Conservation (phyloP, 2,888 invertebrate genomes). For the Adelphocoris suturalis region DNA sequence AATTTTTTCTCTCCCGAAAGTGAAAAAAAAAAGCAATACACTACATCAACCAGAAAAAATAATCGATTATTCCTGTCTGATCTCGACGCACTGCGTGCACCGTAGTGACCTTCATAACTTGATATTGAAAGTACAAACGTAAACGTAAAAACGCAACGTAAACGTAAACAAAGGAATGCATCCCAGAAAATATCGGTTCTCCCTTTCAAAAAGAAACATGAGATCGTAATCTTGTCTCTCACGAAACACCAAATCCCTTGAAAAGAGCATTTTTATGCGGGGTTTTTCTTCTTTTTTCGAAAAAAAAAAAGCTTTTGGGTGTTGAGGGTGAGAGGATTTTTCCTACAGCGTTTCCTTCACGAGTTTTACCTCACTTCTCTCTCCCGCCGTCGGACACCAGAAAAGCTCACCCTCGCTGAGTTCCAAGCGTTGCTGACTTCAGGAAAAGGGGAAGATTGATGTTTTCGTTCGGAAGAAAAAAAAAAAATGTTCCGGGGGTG, state of each 20-base stretch:
- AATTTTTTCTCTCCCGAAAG: too few relatives aligned
- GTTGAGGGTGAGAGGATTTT: neutral
- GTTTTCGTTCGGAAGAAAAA: neutral
- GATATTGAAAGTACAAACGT: too few relatives aligned
- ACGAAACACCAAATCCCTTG: neutral
- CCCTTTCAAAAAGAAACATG: slow-evolving; percentile 18
- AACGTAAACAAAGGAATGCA: neutral
- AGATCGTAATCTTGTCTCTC: neutral
- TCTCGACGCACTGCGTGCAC: too few relatives aligned
- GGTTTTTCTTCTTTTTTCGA: neutral
- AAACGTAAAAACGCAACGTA: neutral
- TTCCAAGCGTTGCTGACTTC: neutral
- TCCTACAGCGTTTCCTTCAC: neutral
- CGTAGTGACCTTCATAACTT: too few relatives aligned
- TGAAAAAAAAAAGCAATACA: too few relatives aligned
- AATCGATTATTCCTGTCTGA: too few relatives aligned
- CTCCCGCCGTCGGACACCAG: neutral
- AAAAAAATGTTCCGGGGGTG: neutral
- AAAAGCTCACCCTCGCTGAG: neutral
- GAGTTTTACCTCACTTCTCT: slow-evolving; percentile 3
- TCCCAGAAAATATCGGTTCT: neutral
- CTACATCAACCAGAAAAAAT: too few relatives aligned
- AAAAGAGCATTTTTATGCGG: neutral
- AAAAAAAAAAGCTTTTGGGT: neutral
- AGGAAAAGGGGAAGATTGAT: neutral